phyloP scores from a whole-genome alignment of 2,888 invertebrate genomes.

The Callimorpha dominula region DNA sequence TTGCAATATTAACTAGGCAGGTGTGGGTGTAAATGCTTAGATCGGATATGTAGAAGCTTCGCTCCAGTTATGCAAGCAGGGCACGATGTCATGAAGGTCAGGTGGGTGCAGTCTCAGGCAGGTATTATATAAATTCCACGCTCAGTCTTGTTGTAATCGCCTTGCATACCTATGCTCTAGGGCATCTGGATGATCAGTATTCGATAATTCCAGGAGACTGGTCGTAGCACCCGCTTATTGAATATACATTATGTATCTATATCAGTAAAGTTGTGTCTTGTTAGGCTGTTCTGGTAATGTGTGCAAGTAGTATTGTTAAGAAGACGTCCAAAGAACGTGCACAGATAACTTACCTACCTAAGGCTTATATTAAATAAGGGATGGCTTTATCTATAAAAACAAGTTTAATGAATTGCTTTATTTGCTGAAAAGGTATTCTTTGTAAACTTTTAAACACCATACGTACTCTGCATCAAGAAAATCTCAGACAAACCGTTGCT shows the following conservation, averaged over 20 bases:
- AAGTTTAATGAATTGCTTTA: not conserved
- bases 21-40: not conserved
- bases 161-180: not conserved
- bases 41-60: not conserved
- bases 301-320: not conserved
- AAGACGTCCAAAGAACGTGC: not conserved
- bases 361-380: not conserved
- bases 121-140: constrained; percentile 5
- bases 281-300: not conserved
- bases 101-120: not conserved
- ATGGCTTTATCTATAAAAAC: not conserved
- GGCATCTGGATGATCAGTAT: not conserved
- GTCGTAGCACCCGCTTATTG: not conserved
- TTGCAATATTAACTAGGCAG: not conserved
- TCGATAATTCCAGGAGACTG: not conserved
- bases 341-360: not conserved
- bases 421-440: not conserved
- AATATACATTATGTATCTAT: not conserved
- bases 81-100: constrained; percentile 2
- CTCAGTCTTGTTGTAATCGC: not conserved
- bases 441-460: not conserved
- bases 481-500: not conserved
- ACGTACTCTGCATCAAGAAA: not conserved
- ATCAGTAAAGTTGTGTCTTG: not conserved
- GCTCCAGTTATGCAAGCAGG: constrained; percentile 4